Evolutionary conservation across 2,113 vertebrate genomes (phyloP), one percentile per base, ranked within the genome.

Genomic region (Lepidothrix coronata): DNA sequence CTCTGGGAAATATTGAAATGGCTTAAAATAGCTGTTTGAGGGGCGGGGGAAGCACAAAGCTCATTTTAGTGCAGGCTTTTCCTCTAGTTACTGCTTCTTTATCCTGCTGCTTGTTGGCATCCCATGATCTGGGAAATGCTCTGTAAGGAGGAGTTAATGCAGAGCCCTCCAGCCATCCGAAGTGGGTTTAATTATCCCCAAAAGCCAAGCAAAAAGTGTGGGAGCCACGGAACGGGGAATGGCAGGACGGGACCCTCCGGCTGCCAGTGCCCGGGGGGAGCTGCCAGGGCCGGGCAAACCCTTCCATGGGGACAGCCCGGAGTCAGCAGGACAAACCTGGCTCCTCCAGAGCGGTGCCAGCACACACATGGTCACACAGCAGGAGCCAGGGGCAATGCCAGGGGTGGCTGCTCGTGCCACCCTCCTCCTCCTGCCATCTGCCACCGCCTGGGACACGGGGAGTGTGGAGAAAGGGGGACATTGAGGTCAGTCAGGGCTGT

Each of bases 371-470:
- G 63, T 8, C 12, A 23, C 16, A 0, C 9, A 1, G 92, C 39
- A 0, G 70, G 83, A 37, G 18, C 2, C 4, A 37, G 1, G 11
- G 91, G 37, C 5, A 8, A 2, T 41, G 71, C 70, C 59, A 57
- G 80, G 51, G 24, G 2, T 30, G 68, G 61, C 43, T 33, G 20
- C 73, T 6, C 0, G 2, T 77, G 81, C 79, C 84, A 65, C 30
- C 23, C 39, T 76, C 87, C 76, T 81, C 63, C 93, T 72, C 3
- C 76, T 57, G 80, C 95, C 94, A 94, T 61, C 89, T 95, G 92
- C 73, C 90, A 57, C 72, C 9, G 0, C 43, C 6, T 1, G 89
- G n/a, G 49, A 70, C 49, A 4, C 2, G 7, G 52, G 75, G 39
- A 63, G 7, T 3, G 0, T 2, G 51, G 41, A 8, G 63, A 37